These are phyloP conservation scores for Phalacrocorax pelagicus DNA, from an alignment of 2,113 vertebrate genomes.

Conservation along the genomic window DNA sequence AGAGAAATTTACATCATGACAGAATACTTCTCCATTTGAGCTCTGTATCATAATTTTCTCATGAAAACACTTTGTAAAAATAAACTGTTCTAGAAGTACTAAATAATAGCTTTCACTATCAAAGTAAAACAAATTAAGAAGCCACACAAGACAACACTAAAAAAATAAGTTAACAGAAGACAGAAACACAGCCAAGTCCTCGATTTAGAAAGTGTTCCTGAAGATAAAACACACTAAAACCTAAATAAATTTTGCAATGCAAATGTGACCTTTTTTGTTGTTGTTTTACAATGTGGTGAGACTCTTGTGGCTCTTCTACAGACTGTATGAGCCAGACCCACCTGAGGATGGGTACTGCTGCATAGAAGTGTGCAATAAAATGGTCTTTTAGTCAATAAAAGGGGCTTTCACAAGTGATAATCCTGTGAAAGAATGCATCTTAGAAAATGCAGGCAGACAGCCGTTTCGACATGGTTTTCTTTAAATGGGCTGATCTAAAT, in stretches of 20 bases:
- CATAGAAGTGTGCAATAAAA: not conserved
- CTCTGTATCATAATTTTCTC: not conserved
- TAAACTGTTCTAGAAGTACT: not conserved
- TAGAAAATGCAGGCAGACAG: not conserved
- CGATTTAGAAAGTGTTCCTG: not conserved
- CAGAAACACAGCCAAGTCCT: not conserved
- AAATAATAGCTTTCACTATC: not conserved
- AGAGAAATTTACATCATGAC: not conserved
- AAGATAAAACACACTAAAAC: not conserved
- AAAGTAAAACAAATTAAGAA: not conserved
- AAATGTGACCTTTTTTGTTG: not conserved
- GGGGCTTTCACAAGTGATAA: not conserved
- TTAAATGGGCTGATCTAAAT: not conserved
- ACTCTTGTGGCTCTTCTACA: not conserved
- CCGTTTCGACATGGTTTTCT: not conserved
- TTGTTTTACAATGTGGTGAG: not conserved
- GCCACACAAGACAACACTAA: not conserved
- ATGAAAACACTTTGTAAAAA: not conserved
- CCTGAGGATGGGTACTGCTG: not conserved
- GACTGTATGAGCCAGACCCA: not conserved
- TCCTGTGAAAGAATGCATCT: not conserved
- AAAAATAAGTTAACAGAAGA: not conserved
- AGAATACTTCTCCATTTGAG: not conserved
- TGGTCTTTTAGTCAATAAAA: not conserved
- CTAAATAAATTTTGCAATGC: not conserved